Evolutionary conservation across 53 echinoderm and acorn worm species (phyloP).

Genomic region (Paracentrotus lividus): DNA sequence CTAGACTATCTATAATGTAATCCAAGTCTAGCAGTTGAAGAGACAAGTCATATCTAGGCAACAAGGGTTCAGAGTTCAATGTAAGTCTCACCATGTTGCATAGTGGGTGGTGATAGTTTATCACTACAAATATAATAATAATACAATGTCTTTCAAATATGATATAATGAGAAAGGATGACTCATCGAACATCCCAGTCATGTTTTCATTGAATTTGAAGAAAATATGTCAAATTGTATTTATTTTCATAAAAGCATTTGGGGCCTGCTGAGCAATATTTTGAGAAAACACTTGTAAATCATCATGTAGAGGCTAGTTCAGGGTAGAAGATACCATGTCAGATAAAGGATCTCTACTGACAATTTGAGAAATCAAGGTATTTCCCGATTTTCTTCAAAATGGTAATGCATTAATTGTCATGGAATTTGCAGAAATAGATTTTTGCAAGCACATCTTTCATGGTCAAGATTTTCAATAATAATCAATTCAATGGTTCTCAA

Average conservation of each 20-base stretch:
- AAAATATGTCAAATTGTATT: conserved; percentile 42
- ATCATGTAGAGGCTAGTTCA: conserved; percentile 20
- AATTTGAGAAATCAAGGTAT: too few relatives aligned
- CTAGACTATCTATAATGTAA: conserved; percentile 15
- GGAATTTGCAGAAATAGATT: too few relatives aligned
- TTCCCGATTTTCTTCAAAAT: too few relatives aligned
- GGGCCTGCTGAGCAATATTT: background rate
- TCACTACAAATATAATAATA: conserved; percentile 7
- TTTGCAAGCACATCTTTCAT: too few relatives aligned
- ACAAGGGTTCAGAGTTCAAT: conserved; percentile 17
- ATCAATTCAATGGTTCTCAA: too few relatives aligned
- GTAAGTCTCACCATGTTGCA: conserved; percentile 30
- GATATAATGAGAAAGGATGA: background rate
- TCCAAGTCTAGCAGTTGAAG: background rate
- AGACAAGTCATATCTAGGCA: conserved; percentile 34
- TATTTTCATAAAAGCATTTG: conserved; percentile 25
- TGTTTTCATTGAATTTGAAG: background rate
- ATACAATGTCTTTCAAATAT: background rate
- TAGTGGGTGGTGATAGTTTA: conserved; percentile 5
- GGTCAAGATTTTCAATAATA: too few relatives aligned
- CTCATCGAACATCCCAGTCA: background rate
- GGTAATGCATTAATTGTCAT: too few relatives aligned
- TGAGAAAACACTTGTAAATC: conserved; percentile 13
- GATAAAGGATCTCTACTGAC: too few relatives aligned
- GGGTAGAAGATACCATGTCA: background rate